phyloP scores from a whole-genome alignment of 2,888 invertebrate species.

The Drosophila quinaria region DNA sequence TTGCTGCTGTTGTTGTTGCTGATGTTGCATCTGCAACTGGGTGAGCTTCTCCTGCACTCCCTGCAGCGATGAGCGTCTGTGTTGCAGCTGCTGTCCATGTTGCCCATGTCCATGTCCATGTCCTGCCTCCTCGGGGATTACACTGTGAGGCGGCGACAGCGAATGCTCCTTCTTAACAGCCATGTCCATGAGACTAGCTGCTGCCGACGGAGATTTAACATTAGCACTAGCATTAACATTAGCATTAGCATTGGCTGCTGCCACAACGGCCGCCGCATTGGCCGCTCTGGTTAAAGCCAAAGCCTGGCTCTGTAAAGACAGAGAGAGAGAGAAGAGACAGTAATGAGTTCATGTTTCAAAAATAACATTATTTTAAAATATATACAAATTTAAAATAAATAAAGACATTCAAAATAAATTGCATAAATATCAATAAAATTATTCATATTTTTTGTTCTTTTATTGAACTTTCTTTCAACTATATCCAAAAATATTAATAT shows the following conservation, averaged over 20 bases:
- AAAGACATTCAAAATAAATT: too few species aligned
- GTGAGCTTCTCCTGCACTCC: constrained; percentile 83
- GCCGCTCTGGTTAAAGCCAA: constrained; percentile 88
- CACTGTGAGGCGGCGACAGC: constrained; percentile 80
- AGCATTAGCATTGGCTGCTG: constrained; percentile 83
- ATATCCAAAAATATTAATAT: too few species aligned
- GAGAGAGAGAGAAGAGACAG: constrained; percentile 31
- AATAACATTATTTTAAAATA: too few species aligned
- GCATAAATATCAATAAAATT: too few species aligned
- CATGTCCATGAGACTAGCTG: constrained; percentile 77
- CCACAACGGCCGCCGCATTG: constrained; percentile 82
- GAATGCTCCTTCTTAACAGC: constrained; percentile 85
- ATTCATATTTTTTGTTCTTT: too few species aligned
- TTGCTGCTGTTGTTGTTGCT: constrained; percentile 77
- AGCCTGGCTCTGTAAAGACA: constrained; percentile 88
- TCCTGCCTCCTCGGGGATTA: constrained; percentile 50
- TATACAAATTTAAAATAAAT: too few species aligned
- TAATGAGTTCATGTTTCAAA: not conserved
- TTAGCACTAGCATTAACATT: constrained; percentile 85
- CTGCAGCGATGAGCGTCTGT: constrained; percentile 78
- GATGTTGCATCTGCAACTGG: constrained; percentile 82
- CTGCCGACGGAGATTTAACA: constrained; percentile 86
- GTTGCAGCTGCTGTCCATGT: constrained; percentile 48
- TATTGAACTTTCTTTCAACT: too few species aligned
- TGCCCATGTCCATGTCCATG: constrained; percentile 21